Conservation (phyloP, 2,888 invertebrate genomes). For the Leucozona laternaria region DNA sequence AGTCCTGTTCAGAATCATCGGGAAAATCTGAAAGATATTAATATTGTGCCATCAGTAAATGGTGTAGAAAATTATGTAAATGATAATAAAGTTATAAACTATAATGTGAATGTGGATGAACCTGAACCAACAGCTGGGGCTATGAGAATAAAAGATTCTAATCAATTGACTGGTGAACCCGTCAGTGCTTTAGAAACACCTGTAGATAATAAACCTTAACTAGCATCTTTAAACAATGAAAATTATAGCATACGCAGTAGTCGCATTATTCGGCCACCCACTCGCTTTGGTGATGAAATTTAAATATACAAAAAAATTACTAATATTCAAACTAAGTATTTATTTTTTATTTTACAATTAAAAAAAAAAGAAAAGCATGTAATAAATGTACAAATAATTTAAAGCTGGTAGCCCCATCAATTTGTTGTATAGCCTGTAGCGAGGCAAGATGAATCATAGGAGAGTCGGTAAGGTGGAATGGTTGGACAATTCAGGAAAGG, state of each 20-base stretch:
- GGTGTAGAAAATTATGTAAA: not conserved
- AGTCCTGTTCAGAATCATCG: not conserved
- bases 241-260: not conserved
- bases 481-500: too few species aligned
- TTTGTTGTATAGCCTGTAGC: too few species aligned
- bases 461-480: too few species aligned
- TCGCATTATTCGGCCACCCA: not conserved
- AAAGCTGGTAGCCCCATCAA: too few species aligned
- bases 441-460: too few species aligned
- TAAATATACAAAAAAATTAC: too few species aligned
- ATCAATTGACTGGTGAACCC: too few species aligned
- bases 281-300: not conserved
- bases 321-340: too few species aligned
- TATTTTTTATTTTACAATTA: too few species aligned
- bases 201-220: not conserved
- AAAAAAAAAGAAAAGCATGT: too few species aligned
- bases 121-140: not conserved
- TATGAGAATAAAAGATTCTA: not conserved
- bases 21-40: not conserved
- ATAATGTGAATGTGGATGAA: not conserved
- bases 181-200: not conserved
- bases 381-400: too few species aligned
- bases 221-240: not conserved
- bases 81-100: not conserved
- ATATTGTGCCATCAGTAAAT: not conserved